These are phyloP conservation scores for Tragelaphus buxtoni DNA, from an alignment of 2,113 vertebrate genomes.

Conservation along the genomic window DNA sequence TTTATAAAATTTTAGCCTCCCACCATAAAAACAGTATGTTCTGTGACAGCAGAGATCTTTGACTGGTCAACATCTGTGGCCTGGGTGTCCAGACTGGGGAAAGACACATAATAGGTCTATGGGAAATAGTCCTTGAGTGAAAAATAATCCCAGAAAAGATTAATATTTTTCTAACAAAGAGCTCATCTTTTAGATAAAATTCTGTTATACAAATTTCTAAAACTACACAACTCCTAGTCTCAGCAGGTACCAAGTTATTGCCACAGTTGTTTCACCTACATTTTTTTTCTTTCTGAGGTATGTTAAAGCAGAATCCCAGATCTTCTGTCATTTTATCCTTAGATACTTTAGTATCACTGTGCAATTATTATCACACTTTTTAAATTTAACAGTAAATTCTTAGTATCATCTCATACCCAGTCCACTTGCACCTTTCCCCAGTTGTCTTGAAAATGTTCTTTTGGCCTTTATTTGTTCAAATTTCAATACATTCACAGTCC, in stretches of 20 bases:
- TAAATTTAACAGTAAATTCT: constrained; percentile 14
- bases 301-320: background rate
- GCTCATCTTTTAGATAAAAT: background rate
- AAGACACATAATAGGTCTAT: background rate
- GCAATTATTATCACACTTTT: background rate
- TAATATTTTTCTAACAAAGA: background rate
- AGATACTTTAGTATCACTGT: background rate
- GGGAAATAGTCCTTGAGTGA: background rate
- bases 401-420: background rate
- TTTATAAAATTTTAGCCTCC: background rate
- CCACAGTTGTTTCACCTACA: background rate
- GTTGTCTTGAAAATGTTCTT: background rate
- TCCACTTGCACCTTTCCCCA: background rate
- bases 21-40: constrained; percentile 7
- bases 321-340: background rate
- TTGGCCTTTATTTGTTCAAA: constrained; percentile 9
- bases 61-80: background rate
- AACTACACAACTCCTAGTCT: background rate
- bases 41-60: background rate
- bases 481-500: background rate
- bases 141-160: background rate
- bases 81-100: background rate
- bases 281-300: background rate
- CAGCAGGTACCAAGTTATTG: background rate
- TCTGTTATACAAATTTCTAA: background rate